Percentiles rank a stretch among this genome's conserved stretches.
Evolutionary conservation across 2,888 invertebrate species (phyloP).

Genomic region (Druceiella hillmani): DNA sequence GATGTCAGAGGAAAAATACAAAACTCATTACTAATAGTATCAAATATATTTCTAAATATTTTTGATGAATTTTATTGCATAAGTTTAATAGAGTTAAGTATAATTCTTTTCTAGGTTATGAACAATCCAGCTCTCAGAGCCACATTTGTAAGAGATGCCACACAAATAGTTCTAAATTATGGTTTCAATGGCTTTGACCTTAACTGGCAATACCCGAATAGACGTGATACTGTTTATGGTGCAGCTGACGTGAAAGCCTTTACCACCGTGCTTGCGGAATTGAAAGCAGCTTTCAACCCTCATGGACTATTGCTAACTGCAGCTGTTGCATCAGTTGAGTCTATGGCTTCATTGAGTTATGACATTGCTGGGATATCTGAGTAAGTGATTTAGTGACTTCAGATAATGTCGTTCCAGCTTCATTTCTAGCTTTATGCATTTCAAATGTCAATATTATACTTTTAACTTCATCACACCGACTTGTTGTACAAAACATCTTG

Average conservation of each 20-base stretch:
- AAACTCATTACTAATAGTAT: too few species aligned
- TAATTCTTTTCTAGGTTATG: constrained; percentile 39
- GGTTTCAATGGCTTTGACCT: constrained; percentile 67
- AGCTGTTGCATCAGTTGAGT: constrained; percentile 53
- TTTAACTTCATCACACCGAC: too few species aligned
- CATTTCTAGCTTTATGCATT: too few species aligned
- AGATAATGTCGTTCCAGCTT: too few species aligned
- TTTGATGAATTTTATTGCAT: too few species aligned
- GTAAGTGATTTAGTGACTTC: too few species aligned
- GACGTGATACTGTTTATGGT: constrained; percentile 44
- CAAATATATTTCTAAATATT: too few species aligned
- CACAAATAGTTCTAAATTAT: constrained; percentile 48
- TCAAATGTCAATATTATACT: too few species aligned
- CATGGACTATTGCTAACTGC: constrained; percentile 51
- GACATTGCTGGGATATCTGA: constrained; percentile 51
- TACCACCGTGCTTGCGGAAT: constrained; percentile 47
- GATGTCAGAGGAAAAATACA: too few species aligned
- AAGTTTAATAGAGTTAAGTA: too few species aligned
- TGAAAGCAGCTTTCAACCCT: constrained; percentile 48
- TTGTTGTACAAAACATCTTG: too few species aligned
- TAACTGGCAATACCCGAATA: constrained; percentile 68
- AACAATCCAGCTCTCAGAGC: constrained; percentile 37
- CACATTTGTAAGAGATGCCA: constrained; percentile 52
- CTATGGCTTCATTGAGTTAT: constrained; percentile 50
- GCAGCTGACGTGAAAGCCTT: constrained; percentile 47